phyloP scores from a whole-genome alignment of 2,113 vertebrate species.

The Echinops telfairi region DNA sequence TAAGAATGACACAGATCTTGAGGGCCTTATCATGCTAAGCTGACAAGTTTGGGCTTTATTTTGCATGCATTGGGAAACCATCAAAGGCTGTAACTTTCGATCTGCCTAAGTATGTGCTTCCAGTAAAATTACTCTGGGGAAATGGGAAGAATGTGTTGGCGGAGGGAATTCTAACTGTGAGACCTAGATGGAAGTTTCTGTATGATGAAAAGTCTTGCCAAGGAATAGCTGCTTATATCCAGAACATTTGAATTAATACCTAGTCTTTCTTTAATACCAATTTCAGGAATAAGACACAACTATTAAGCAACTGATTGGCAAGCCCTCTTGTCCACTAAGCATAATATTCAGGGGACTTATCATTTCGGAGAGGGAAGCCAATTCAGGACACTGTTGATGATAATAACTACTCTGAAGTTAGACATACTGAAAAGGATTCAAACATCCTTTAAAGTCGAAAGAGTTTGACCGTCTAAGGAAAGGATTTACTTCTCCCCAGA shows the following conservation, averaged over 20 bases:
- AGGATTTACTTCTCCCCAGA: too few species aligned
- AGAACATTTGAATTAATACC: neutral
- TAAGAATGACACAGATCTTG: too few species aligned
- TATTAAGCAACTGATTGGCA: neutral
- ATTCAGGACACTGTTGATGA: too few species aligned
- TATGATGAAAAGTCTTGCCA: neutral
- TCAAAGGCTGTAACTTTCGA: neutral
- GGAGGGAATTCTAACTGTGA: too few species aligned
- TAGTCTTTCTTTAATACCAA: conserved; percentile 38
- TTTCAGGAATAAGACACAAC: neutral
- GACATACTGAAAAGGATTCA: too few species aligned
- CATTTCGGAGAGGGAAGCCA: too few species aligned
- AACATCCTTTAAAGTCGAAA: too few species aligned
- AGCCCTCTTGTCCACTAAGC: neutral
- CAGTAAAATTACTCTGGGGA: neutral
- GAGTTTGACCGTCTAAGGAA: too few species aligned
- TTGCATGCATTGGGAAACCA: too few species aligned
- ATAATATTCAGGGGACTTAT: too few species aligned
- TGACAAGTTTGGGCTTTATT: neutral
- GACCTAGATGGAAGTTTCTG: neutral
- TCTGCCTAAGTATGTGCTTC: neutral
- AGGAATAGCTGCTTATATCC: neutral
- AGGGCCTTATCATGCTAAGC: neutral
- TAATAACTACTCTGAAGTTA: too few species aligned
- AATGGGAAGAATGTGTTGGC: neutral